Evolutionary conservation across 1,140 invertebrate species (phyloP).

Genomic region (Cherax quadricarinatus): DNA sequence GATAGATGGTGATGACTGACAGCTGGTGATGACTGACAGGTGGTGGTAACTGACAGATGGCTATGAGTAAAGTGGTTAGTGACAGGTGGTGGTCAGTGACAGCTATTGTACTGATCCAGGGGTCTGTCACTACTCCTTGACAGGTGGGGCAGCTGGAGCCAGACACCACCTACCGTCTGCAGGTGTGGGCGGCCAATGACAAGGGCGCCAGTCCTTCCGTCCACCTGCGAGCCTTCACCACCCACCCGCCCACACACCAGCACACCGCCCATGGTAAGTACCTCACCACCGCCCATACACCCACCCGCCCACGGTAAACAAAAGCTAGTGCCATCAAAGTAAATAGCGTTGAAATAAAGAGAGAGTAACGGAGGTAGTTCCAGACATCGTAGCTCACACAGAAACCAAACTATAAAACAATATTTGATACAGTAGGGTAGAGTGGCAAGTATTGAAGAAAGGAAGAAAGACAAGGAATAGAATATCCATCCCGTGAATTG

Average conservation of each 20-base stretch:
- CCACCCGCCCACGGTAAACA: not conserved
- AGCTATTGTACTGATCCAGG: not conserved
- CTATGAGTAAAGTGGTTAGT: not conserved
- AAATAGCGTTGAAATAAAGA: too few species aligned
- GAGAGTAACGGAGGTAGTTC: too few species aligned
- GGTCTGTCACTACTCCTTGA: not conserved
- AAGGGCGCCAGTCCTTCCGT: slow-evolving; percentile 64
- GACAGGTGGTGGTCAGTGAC: not conserved
- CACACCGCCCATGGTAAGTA: slow-evolving; percentile 51
- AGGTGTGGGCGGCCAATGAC: slow-evolving; percentile 59
- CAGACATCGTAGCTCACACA: too few species aligned
- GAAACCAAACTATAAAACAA: too few species aligned
- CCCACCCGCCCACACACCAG: slow-evolving; percentile 49
- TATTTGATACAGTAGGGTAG: too few species aligned
- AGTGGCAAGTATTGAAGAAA: too few species aligned
- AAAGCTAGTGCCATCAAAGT: too few species aligned
- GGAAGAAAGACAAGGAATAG: too few species aligned
- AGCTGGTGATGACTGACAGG: not conserved
- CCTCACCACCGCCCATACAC: not conserved
- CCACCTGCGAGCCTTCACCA: slow-evolving; percentile 49
- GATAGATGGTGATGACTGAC: not conserved
- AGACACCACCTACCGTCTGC: slow-evolving; percentile 55
- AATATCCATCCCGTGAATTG: too few species aligned
- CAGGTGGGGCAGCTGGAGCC: slow-evolving; percentile 61
- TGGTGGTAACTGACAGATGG: not conserved